Evolutionary conservation across 2,797 vertebrate genomes (phyloP).

Genomic region (Rhinogobio ventralis): DNA sequence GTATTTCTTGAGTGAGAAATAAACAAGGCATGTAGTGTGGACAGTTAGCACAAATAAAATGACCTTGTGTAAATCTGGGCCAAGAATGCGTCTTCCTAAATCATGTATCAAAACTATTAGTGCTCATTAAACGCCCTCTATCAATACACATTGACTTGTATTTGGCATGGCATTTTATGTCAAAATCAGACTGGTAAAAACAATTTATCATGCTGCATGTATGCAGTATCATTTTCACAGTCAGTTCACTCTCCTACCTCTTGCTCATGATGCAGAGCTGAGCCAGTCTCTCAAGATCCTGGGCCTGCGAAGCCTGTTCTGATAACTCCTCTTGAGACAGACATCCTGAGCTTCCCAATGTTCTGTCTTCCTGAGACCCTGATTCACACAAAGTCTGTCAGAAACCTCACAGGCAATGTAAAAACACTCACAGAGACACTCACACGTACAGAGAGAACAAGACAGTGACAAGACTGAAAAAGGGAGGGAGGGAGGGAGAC

Average conservation of each 20-base stretch:
- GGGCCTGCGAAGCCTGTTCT: conserved; percentile 80
- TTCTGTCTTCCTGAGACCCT: conserved; percentile 86
- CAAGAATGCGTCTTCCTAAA: conserved; percentile 4
- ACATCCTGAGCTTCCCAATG: conserved; percentile 76
- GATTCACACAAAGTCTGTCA: conserved; percentile 72
- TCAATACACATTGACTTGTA: background rate
- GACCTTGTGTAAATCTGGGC: background rate
- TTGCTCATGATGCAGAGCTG: conserved; percentile 85
- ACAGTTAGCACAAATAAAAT: background rate
- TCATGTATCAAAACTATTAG: background rate
- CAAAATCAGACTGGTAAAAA: background rate
- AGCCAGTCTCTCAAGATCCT: conserved; percentile 81
- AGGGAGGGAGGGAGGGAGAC: conserved; percentile 10
- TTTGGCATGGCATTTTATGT: background rate
- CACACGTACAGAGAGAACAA: conserved; percentile 40
- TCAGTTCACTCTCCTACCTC: conserved; percentile 78
- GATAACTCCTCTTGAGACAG: conserved; percentile 79
- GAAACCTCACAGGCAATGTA: conserved; percentile 61
- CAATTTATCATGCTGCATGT: background rate
- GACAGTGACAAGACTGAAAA: conserved; percentile 16
- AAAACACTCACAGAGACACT: conserved; percentile 31
- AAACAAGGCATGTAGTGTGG: background rate
- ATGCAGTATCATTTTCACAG: background rate
- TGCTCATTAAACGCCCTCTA: background rate
- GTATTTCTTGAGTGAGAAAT: background rate